Evolutionary conservation across 2,113 vertebrate species (phyloP), one percentile per base, ranked within the genome.

Genomic region (Psilopsiagon aurifrons): DNA sequence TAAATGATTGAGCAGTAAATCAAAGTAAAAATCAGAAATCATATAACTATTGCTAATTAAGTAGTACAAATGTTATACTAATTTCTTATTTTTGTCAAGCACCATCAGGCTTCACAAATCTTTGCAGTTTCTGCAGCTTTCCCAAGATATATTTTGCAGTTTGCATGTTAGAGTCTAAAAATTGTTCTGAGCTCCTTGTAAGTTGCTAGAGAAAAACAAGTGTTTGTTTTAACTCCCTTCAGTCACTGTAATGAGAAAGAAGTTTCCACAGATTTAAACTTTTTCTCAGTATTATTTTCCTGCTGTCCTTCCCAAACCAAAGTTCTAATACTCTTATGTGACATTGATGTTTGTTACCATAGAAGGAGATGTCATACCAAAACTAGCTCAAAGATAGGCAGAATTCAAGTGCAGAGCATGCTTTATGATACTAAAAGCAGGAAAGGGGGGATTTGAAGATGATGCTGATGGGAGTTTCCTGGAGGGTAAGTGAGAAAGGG

Each of bases 1-100:
- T 80, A 92, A 93, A 43, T 63, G 29, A 92, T 80, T 83, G 88
- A 90, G 31, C n/a, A 74, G 24, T 82, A 85, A 64, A n/a, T 83
- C 49, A 86, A 93, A 94, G 28, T 60, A 59, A 83, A 93, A 92
- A 88, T 70, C 71, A 81, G 83, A 74, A 91, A 89, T 82, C 63
- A 35, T 59, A 10, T 81, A 77, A 87, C 52, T 84, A 25, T 83
- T 1, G 1, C 75, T 95, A 83, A 93, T 80, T 66, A 86, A 76
- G 27, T 85, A 86, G 43, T 67, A 83, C 16, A 63, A 39, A 88
- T 71, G 76, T 71, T 39, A 70, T 87, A 33, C 33, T 2, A 69
- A 41, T 60, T 94, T 77, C 31, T 85, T 78, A 18, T 57, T 92
- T 94, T 93, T 96, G n/a, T 88, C 29, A 13, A 6, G 76, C 63